A percentile compares a stretch with the other conserved stretches of the same genome.
Evolutionary conservation across 2,797 vertebrate species (phyloP).

Genomic region (Pitangus sulphuratus): DNA sequence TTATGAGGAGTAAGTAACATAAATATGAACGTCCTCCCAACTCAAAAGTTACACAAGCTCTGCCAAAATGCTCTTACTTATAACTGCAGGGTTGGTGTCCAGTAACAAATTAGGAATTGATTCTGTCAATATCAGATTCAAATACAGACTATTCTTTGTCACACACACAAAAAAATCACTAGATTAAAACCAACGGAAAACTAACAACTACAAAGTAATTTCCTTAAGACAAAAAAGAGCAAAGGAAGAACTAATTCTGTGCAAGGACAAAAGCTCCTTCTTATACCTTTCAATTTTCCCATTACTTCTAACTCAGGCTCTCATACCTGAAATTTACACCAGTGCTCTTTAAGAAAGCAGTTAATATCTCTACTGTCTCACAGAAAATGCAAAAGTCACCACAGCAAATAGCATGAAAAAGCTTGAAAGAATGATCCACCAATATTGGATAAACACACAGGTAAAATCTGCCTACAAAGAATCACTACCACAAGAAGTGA

Average conservation of each 20-base stretch:
- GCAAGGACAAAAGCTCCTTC: not conserved
- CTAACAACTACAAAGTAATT: not conserved
- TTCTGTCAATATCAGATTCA: not conserved
- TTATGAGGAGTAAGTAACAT: not conserved
- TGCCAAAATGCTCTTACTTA: not conserved
- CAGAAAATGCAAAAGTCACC: not conserved
- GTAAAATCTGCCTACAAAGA: not conserved
- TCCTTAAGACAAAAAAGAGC: not conserved
- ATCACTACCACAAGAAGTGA: not conserved
- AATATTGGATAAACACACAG: not conserved
- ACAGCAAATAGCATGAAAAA: not conserved
- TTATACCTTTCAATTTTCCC: not conserved
- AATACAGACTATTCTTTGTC: not conserved
- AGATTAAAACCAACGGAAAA: not conserved
- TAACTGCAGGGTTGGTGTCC: not conserved
- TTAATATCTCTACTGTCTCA: not conserved
- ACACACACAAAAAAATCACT: not conserved
- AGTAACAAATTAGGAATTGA: not conserved
- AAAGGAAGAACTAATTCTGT: not conserved
- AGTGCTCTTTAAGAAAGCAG: not conserved
- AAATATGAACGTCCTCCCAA: not conserved
- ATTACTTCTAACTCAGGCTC: not conserved
- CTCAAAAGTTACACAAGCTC: not conserved
- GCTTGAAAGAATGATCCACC: not conserved
- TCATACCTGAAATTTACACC: not conserved